Evolutionary conservation across 2,888 invertebrate species (phyloP).

Genomic region (Hypomecis atomaria): DNA sequence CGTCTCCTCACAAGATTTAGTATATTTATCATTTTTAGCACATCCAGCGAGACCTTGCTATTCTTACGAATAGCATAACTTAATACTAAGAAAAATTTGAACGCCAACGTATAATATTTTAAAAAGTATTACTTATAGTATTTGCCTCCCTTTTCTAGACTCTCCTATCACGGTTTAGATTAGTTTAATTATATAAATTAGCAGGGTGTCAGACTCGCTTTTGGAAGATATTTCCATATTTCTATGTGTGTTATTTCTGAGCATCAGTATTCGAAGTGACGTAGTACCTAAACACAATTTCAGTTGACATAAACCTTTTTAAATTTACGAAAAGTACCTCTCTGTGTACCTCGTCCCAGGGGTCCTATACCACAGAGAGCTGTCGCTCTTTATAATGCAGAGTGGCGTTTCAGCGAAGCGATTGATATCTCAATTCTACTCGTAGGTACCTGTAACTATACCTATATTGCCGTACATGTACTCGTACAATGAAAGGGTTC

Average conservation of each 20-base stretch:
- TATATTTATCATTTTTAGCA: background rate
- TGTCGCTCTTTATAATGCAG: conserved; percentile 54
- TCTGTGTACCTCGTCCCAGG: conserved; percentile 48
- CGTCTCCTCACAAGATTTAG: background rate
- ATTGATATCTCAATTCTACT: conserved; percentile 48
- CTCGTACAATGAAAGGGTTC: conserved; percentile 25
- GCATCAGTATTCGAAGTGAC: conserved; percentile 27
- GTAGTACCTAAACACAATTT: conserved; percentile 31
- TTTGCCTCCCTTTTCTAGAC: too few species aligned
- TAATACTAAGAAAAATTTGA: background rate
- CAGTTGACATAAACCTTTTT: conserved; percentile 44
- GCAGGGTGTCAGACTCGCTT: too few species aligned
- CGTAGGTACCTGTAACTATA: too few species aligned
- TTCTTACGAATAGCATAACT: background rate
- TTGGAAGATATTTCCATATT: too few species aligned
- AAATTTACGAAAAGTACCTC: conserved; percentile 51
- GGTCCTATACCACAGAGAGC: conserved; percentile 47
- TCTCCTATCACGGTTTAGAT: too few species aligned
- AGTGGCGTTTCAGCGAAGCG: conserved; percentile 60
- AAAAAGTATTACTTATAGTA: too few species aligned
- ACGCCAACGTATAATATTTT: background rate
- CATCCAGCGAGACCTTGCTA: background rate
- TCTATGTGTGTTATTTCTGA: too few species aligned
- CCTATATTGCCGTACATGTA: conserved; percentile 36
- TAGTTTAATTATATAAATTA: too few species aligned